Conservation (phyloP, 2,113 vertebrate species). For the Labeo rohita region DNA sequence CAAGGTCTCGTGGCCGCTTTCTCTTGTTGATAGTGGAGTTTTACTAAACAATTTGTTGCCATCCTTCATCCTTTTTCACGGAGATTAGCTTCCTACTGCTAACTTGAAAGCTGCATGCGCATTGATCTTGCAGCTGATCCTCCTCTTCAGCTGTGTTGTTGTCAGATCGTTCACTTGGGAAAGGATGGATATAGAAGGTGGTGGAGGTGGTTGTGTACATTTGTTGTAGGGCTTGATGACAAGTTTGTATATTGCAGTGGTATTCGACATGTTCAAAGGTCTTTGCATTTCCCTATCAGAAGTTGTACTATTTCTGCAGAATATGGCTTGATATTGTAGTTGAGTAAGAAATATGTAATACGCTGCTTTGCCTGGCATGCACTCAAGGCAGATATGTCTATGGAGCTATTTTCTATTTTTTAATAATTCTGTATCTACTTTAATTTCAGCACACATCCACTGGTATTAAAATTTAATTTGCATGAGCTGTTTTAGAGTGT, state of each 20-base stretch:
- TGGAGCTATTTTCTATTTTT: not conserved
- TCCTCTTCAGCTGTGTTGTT: conserved; percentile 10
- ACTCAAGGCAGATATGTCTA: not conserved
- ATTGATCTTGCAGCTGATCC: conserved; percentile 45
- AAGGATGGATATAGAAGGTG: not conserved
- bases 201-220: not conserved
- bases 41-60: conserved; percentile 22
- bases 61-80: not conserved
- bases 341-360: not conserved
- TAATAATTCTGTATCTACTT: not conserved
- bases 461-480: not conserved
- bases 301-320: not conserved
- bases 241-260: not conserved
- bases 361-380: not conserved
- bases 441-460: not conserved
- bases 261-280: not conserved
- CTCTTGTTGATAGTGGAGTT: not conserved
- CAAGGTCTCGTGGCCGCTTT: conserved; percentile 15
- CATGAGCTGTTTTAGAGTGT: not conserved
- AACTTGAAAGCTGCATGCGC: conserved; percentile 28
- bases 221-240: not conserved
- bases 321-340: not conserved
- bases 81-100: conserved; percentile 30
- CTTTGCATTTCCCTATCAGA: not conserved
- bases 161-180: conserved; percentile 3